phyloP scores from a whole-genome alignment of 2,113 vertebrate genomes.

The Verasper variegatus region DNA sequence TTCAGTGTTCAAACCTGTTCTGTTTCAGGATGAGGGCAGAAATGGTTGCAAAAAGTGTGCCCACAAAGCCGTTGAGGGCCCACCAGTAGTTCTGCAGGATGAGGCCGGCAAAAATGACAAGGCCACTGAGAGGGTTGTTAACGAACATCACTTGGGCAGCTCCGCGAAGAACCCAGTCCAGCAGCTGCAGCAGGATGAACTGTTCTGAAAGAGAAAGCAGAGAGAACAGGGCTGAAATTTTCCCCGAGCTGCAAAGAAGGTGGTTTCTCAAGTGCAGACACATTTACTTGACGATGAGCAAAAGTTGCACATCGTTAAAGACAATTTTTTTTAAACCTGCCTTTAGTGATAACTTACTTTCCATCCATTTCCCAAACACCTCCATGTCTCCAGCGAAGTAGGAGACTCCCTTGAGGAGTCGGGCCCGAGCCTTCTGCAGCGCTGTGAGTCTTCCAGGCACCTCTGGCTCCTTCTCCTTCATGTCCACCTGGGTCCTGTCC shows the following conservation, averaged over 20 bases:
- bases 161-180: conserved; percentile 94
- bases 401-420: conserved; percentile 66
- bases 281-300: neutral
- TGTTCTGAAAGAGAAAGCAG: conserved; percentile 82
- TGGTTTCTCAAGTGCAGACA: neutral
- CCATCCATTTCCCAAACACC: conserved; percentile 82
- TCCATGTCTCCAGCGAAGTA: conserved; percentile 83
- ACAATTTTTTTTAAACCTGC: neutral
- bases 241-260: neutral
- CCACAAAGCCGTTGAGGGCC: conserved; percentile 92
- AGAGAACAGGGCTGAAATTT: neutral
- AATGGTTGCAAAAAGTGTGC: conserved; percentile 87
- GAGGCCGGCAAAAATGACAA: conserved; percentile 87
- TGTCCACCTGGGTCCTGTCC: conserved; percentile 4
- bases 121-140: conserved; percentile 93
- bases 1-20: conserved; percentile 82
- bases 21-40: conserved; percentile 91
- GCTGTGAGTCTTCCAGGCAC: neutral
- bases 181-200: conserved; percentile 87
- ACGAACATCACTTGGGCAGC: conserved; percentile 97
- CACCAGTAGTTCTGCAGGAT: conserved; percentile 95
- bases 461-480: conserved; percentile 13
- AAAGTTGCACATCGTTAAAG: neutral
- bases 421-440: conserved; percentile 36
- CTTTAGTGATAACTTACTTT: conserved; percentile 68